Conservation (phyloP, 2,888 invertebrate species). For the Gisinianus flammeolus region DNA sequence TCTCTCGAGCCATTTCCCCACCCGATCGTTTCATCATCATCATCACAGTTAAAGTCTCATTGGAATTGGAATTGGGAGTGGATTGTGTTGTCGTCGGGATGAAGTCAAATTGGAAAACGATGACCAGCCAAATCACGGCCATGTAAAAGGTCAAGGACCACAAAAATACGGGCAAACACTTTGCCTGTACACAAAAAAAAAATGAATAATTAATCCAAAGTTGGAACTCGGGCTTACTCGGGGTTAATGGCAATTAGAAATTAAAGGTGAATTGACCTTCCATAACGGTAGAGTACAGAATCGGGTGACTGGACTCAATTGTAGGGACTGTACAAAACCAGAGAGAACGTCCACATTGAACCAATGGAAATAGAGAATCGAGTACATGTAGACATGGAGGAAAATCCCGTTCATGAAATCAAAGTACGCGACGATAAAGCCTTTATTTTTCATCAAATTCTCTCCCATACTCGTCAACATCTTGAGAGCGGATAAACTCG, state of each 20-base stretch:
- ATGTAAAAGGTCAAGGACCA: constrained; percentile 29
- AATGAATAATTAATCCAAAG: not conserved
- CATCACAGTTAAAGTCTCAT: not conserved
- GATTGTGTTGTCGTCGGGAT: not conserved
- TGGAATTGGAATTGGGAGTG: not conserved
- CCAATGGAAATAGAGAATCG: constrained; percentile 19
- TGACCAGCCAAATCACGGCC: constrained; percentile 16
- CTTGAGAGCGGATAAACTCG: constrained; percentile 6
- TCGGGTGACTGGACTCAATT: not conserved
- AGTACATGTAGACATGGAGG: constrained; percentile 7
- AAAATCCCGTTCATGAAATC: constrained; percentile 29
- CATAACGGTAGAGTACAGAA: not conserved
- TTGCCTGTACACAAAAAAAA: not conserved
- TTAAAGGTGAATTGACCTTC: constrained; percentile 11
- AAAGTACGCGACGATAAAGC: constrained; percentile 26
- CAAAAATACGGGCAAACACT: not conserved
- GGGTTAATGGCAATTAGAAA: not conserved
- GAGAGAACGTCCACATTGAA: not conserved
- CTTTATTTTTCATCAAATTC: constrained; percentile 6
- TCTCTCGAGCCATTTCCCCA: not conserved
- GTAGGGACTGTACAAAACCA: not conserved
- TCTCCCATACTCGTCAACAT: constrained; percentile 15
- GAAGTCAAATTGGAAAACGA: constrained; percentile 6
- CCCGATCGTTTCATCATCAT: not conserved
- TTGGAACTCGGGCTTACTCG: not conserved